Evolutionary conservation across 2,797 vertebrate genomes (phyloP), one percentile per base, ranked within the genome.

Genomic region (Gadopsis bispinosus): DNA sequence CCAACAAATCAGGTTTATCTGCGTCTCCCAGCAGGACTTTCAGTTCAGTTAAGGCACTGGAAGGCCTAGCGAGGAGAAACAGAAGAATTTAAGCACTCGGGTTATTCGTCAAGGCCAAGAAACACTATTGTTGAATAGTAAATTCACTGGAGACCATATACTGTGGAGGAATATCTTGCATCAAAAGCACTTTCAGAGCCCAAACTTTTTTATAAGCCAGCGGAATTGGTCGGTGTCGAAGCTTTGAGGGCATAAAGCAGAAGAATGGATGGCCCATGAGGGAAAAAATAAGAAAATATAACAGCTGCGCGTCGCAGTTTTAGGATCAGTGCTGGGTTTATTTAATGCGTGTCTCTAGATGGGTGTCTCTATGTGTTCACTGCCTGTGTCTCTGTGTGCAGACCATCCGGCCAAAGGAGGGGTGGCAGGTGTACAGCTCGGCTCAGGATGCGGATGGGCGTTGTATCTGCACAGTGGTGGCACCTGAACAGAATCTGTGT

Each of bases 341-440:
- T 58, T 73, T 14, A 37, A 60, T 43, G n/a, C 51, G 65, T 80
- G 6, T 64, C 16, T 61, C 41, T 54, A 13, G 37, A 29, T 53
- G 29, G 69, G 68, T 70, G 59, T 33, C n/a, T 39, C 37, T 51
- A 31, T 66, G 70, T 66, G 10, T 79, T 80, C 75, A 72, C 7
- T 75, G 63, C 69, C 37, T 75, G 69, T 63, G 37, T 83, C 33
- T 89, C 50, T 87, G 47, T 26, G 22, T 79, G 85, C 95, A 99
- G 98, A 97, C 98, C 83, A 96, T 99, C 63, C 96, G 97, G 77
- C 97, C 97, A 37, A 97, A 97, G 91, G 98, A 99, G 91, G 97
- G 98, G 48, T 99, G 98, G 98, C 98, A 99, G 91, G 98, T 99
- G 73, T 99, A 99, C 88, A 99, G 98, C 82, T 99, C 98, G 0